phyloP scores from a whole-genome alignment of 2,797 vertebrate species.

The Anolis apletophallus region DNA sequence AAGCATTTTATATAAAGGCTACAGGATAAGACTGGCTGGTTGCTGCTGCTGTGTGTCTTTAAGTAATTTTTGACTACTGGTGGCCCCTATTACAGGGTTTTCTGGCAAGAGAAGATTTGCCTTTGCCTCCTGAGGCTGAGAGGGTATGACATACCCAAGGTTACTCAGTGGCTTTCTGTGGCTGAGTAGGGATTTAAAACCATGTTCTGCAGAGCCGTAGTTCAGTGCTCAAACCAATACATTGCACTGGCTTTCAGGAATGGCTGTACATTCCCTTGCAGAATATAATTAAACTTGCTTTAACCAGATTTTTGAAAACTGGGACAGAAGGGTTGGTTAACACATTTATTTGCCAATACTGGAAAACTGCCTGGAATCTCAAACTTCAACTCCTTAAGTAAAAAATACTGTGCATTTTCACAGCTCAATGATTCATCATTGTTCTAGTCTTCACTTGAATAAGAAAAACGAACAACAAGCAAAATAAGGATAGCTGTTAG shows the following conservation, averaged over 20 bases:
- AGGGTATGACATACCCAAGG: no score
- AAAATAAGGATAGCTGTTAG: neutral
- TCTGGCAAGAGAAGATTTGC: no score
- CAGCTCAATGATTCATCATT: neutral
- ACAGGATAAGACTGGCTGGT: neutral
- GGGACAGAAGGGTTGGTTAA: neutral
- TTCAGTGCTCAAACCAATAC: no score
- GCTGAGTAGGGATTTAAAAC: no score
- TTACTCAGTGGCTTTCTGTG: no score
- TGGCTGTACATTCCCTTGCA: neutral
- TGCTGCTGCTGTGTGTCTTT: no score
- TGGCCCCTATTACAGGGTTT: no score
- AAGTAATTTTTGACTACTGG: no score
- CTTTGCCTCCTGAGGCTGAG: no score
- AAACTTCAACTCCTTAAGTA: neutral
- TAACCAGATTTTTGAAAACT: neutral
- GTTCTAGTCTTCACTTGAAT: neutral
- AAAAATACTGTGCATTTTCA: neutral
- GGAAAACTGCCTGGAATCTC: neutral
- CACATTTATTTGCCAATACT: slow-evolving; percentile 6
- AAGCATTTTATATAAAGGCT: neutral
- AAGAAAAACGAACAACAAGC: slow-evolving; percentile 12
- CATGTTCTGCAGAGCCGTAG: no score
- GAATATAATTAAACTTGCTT: neutral
- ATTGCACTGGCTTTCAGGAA: no score